Conservation (phyloP, 2,113 vertebrate species). For the Tamias sibiricus region DNA sequence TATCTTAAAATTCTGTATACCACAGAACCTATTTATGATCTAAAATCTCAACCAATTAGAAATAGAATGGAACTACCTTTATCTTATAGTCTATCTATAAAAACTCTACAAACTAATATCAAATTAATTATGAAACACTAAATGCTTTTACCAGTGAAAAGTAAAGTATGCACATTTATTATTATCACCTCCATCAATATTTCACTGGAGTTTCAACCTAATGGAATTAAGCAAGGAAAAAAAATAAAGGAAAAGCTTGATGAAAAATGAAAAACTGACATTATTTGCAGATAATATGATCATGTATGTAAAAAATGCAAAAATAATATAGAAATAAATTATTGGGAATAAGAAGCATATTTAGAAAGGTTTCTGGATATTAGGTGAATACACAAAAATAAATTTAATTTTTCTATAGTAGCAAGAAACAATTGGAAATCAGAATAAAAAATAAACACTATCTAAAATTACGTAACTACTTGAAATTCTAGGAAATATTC, state of each 20-base stretch:
- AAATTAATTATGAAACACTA: neutral
- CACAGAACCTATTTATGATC: neutral
- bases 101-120: neutral
- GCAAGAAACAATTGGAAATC: neutral
- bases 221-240: neutral
- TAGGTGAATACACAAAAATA: neutral
- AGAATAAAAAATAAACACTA: neutral
- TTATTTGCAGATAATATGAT: neutral
- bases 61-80: neutral
- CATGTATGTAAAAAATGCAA: neutral
- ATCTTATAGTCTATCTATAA: neutral
- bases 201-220: neutral
- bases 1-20: neutral
- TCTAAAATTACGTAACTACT: neutral
- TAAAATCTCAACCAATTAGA: neutral
- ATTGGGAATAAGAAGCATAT: neutral
- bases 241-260: neutral
- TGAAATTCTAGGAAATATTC: neutral
- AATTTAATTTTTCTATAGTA: neutral
- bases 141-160: neutral
- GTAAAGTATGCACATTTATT: neutral
- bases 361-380: neutral
- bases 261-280: neutral
- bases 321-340: neutral
- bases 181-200: neutral